A percentile compares a stretch with the other conserved stretches of the same genome.
Conservation (phyloP, 2,888 invertebrate species). For the Nephrotoma appendiculata region DNA sequence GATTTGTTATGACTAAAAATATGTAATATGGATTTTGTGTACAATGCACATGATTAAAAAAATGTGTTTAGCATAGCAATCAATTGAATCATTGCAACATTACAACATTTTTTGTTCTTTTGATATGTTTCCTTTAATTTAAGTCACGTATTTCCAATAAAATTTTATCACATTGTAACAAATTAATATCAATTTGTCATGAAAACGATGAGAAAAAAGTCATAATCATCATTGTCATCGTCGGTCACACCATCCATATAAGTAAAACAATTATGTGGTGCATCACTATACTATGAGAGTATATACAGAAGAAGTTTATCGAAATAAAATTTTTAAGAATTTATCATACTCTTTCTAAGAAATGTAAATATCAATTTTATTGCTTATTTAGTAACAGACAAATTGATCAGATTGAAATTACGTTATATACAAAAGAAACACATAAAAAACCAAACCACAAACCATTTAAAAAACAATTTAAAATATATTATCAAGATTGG, state of each 20-base stretch:
- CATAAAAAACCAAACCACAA: background rate
- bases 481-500: background rate
- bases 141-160: background rate
- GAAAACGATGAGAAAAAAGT: background rate
- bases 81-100: background rate
- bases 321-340: background rate
- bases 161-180: background rate
- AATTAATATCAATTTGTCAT: background rate
- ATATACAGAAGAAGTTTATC: background rate
- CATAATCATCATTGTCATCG: background rate
- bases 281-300: background rate
- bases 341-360: background rate
- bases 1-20: too few species aligned
- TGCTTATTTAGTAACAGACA: background rate
- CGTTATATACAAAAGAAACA: background rate
- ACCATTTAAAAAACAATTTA: background rate
- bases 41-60: too few species aligned
- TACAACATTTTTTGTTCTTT: background rate
- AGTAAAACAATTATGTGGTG: background rate
- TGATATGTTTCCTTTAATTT: background rate
- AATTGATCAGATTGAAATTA: background rate
- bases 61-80: background rate
- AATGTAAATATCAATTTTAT: background rate
- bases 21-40: too few species aligned
- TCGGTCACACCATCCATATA: background rate